Base-by-base conservation (phyloP, 1,140 invertebrate genomes). In the Teleopsis dalmanni region DNA sequence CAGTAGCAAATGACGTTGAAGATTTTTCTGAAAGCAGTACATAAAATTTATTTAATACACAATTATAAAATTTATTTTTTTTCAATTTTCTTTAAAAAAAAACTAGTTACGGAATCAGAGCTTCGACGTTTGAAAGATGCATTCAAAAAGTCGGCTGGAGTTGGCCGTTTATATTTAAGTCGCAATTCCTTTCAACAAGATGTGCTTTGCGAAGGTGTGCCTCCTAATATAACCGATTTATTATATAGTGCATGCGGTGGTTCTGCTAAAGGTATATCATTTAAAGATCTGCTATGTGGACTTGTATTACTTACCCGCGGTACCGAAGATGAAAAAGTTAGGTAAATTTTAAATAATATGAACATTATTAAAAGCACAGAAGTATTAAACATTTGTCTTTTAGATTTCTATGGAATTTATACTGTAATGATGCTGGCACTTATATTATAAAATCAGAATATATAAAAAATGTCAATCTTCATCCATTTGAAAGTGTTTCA, bases 381-480 rank as follows among this genome's bases (percentile, higher is more conserved):
- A 27, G 33, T 45, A 44, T 19, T 7, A 44, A 31, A 31, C 22
- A 35, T 50, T 18, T 23, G 3, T 51, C 37, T 52, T 27, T 25
- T 71, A 75, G 80, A 79, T 90, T 91, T 71, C 74, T 91, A 25
- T 91, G 88, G 80, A 84, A 83, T 29, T 72, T 92, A n/a, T 91
- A 91, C 71, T 81, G 83, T 38, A 88, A 87, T 38, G 88, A 91
- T 57, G 78, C 78, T 54, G 84, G 82, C 37, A 81, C 78, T n/a
- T 79, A 82, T 59, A 83, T 91, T 25, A 74, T 80, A 35, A 83
- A 84, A 62, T 78, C 80, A 54, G 87, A 91, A 47, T 87, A 91
- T 69, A 77, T 85, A 11, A 74, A 77, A 53, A 76, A 82, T 16
- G 71, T 89, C 2, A 78, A 83, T 47, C 73, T 77, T 29, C 51